Conservation (phyloP, 1,140 invertebrate species). For the Trichogramma pretiosum region DNA sequence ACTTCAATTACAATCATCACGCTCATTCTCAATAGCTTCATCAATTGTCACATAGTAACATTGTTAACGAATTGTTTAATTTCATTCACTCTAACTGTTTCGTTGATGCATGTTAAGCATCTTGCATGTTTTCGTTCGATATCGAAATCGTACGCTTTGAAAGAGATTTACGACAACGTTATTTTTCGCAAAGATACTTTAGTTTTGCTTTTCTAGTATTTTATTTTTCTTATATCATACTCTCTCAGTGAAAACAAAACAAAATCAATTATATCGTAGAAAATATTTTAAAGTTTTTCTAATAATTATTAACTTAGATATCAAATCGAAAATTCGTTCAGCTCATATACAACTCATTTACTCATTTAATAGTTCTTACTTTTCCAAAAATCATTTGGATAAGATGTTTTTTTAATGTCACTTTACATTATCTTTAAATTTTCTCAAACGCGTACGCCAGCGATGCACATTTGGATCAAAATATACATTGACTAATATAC, state of each 20-base stretch:
- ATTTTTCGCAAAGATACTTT: conserved; percentile 18
- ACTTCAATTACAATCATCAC: conserved; percentile 7
- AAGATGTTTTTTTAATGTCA: conserved; percentile 11
- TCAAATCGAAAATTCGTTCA: conserved; percentile 9
- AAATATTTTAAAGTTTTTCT: conserved; percentile 33
- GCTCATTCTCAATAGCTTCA: no score
- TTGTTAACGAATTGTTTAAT: conserved; percentile 11
- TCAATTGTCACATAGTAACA: conserved; percentile 1
- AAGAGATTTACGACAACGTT: conserved; percentile 10
- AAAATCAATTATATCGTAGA: no score
- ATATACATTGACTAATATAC: conserved; percentile 18
- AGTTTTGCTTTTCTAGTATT: no score
- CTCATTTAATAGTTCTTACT: neutral
- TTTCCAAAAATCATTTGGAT: conserved; percentile 19
- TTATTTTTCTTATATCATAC: no score
- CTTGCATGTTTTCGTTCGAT: conserved; percentile 11
- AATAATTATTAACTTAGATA: no score
- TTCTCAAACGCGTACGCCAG: conserved; percentile 19
- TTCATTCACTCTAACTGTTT: no score
- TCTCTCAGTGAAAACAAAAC: no score
- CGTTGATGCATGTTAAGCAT: conserved; percentile 8
- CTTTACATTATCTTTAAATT: conserved; percentile 12
- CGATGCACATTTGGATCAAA: conserved; percentile 19
- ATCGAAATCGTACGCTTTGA: conserved; percentile 7
- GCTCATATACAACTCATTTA: conserved; percentile 7